These are phyloP conservation scores for Bostrychus sinensis DNA, from an alignment of 2,113 vertebrate species.

Conservation along the genomic window DNA sequence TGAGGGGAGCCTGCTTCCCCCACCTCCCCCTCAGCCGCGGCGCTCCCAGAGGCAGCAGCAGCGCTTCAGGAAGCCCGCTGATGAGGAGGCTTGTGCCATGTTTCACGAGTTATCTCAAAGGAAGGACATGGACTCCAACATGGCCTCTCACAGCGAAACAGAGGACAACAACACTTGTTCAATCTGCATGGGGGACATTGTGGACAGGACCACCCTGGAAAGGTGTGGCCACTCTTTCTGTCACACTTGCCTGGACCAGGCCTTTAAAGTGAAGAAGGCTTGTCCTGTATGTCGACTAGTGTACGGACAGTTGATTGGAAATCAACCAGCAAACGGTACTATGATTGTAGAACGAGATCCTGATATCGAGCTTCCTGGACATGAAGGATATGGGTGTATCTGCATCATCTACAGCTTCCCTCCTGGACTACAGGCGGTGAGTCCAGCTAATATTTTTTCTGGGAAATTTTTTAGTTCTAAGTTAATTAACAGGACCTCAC, in stretches of 20 bases:
- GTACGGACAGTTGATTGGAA: constrained; percentile 92
- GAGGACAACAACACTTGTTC: constrained; percentile 88
- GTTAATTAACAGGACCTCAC: too few species aligned
- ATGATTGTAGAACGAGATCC: constrained; percentile 93
- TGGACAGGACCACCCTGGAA: constrained; percentile 89
- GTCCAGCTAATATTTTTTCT: constrained; percentile 48
- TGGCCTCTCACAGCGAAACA: constrained; percentile 56
- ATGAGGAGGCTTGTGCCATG: constrained; percentile 72
- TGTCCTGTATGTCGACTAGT: constrained; percentile 94
- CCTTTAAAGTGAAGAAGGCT: constrained; percentile 91
- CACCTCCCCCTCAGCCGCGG: constrained; percentile 74
- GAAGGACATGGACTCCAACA: constrained; percentile 61
- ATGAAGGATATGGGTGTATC: constrained; percentile 93
- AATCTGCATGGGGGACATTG: constrained; percentile 94
- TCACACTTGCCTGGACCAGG: constrained; percentile 89
- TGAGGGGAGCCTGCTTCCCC: constrained; percentile 75
- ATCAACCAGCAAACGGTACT: constrained; percentile 91
- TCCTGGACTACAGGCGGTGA: constrained; percentile 90
- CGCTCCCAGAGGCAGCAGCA: constrained; percentile 83
- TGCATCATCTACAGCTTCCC: constrained; percentile 97
- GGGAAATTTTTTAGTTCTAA: neutral
- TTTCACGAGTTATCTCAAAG: constrained; percentile 68
- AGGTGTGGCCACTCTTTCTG: constrained; percentile 93
- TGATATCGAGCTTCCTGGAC: constrained; percentile 88
- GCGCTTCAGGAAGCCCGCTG: constrained; percentile 77